Evolutionary conservation across 2,113 vertebrate species (phyloP).

Genomic region (Gopherus evgoodei): DNA sequence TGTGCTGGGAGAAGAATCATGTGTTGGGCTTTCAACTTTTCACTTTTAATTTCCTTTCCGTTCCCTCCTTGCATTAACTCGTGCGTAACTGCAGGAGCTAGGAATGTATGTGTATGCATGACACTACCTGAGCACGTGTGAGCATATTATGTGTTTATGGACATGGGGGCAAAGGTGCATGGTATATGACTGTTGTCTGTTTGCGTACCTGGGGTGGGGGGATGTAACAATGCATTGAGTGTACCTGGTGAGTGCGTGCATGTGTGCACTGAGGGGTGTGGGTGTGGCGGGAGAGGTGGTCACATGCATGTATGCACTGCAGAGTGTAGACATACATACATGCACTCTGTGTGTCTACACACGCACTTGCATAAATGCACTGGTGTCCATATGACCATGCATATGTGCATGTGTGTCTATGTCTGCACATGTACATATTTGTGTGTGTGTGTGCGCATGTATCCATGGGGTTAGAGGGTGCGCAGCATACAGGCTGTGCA

Average conservation of each 20-base stretch:
- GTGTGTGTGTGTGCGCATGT: not conserved
- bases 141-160: rapidly evolving
- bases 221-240: not conserved
- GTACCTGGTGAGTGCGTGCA: not conserved
- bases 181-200: not conserved
- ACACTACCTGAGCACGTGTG: rapidly evolving
- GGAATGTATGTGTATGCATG: not conserved
- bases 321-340: not conserved
- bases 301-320: not conserved
- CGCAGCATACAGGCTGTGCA: not conserved
- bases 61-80: constrained; percentile 56
- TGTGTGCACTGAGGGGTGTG: not conserved
- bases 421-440: too few species aligned
- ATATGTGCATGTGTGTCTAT: not conserved
- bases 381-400: too few species aligned
- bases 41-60: constrained; percentile 61
- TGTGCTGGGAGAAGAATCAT: constrained; percentile 67
- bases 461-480: not conserved
- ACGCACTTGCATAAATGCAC: not conserved
- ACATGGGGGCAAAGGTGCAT: rapidly evolving
- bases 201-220: not conserved
- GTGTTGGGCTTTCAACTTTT: constrained; percentile 56
- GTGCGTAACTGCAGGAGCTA: not conserved
- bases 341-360: not conserved
- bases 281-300: not conserved